Conservation (phyloP, 2,113 vertebrate species). For the Bufo gargarizans region DNA sequence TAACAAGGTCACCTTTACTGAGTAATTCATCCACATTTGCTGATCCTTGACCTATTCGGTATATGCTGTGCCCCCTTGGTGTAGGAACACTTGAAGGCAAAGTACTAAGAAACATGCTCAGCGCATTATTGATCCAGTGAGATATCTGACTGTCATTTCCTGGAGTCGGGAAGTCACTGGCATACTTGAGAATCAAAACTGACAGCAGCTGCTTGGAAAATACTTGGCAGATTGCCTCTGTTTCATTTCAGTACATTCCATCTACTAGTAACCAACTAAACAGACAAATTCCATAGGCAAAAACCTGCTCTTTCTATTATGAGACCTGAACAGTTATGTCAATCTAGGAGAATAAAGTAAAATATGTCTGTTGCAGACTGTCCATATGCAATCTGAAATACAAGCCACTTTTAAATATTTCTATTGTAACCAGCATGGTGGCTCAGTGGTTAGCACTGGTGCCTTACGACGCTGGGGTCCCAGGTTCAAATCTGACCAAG, state of each 20-base stretch:
- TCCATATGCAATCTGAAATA: not conserved
- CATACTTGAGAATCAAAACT: conserved; percentile 42
- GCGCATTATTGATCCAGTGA: conserved; percentile 42
- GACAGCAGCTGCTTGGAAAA: conserved; percentile 36
- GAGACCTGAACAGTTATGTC: not conserved
- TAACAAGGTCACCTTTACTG: not conserved
- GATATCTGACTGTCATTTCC: conserved; percentile 45
- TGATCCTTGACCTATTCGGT: not conserved
- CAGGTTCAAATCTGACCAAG: too few species aligned
- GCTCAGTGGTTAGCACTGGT: too few species aligned
- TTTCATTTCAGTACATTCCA: conserved; percentile 17
- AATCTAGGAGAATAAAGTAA: not conserved
- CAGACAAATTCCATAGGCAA: conserved; percentile 6
- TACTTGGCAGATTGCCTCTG: conserved; percentile 34
- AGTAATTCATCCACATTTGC: not conserved
- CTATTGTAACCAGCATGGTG: not conserved
- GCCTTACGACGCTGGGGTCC: too few species aligned
- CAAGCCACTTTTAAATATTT: not conserved
- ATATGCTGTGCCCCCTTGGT: not conserved
- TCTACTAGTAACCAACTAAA: not conserved
- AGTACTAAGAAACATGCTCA: conserved; percentile 22
- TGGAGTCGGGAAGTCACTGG: conserved; percentile 48
- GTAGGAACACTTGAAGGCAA: not conserved
- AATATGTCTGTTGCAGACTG: not conserved
- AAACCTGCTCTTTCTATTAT: not conserved